A percentile compares a stretch with the other conserved stretches of the same genome.
phyloP scores from a whole-genome alignment of 2,888 invertebrate genomes.

The Altica lythri region DNA sequence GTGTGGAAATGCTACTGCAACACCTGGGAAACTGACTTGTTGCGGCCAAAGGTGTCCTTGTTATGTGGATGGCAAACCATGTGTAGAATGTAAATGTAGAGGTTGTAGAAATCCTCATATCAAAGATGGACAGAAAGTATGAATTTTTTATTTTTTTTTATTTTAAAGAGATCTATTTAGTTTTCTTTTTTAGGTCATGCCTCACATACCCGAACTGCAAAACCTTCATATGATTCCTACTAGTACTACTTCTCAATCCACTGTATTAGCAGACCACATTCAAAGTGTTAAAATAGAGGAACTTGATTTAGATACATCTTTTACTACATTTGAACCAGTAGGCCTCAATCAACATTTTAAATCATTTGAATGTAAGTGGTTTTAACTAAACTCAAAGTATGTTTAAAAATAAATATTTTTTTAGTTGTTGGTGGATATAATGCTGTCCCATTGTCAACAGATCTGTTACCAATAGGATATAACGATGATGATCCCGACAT shows the following conservation, averaged over 20 bases:
- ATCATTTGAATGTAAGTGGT: constrained; percentile 43
- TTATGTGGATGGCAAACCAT: constrained; percentile 88
- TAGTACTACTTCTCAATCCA: constrained; percentile 31
- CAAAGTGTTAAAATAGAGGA: constrained; percentile 47
- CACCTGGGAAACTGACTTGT: constrained; percentile 88
- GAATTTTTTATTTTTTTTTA: no score
- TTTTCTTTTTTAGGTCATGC: constrained; percentile 49
- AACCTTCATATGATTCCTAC: constrained; percentile 41
- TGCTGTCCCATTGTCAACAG: constrained; percentile 40
- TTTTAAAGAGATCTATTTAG: constrained; percentile 21
- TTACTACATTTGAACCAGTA: constrained; percentile 39
- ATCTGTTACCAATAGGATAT: constrained; percentile 43
- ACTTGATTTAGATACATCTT: constrained; percentile 44
- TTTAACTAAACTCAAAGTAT: neutral
- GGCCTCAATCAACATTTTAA: constrained; percentile 39
- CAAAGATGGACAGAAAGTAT: constrained; percentile 79
- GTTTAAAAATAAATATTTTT: no score
- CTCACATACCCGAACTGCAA: constrained; percentile 47
- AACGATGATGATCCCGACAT: constrained; percentile 50
- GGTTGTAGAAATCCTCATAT: constrained; percentile 92
- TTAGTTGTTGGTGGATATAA: constrained; percentile 43
- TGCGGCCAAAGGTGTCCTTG: constrained; percentile 94
- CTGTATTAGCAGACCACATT: constrained; percentile 38
- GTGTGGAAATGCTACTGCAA: constrained; percentile 88
- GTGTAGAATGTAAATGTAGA: constrained; percentile 87